Evolutionary conservation across 2,888 invertebrate species (phyloP).

Genomic region (Stramonita haemastoma): DNA sequence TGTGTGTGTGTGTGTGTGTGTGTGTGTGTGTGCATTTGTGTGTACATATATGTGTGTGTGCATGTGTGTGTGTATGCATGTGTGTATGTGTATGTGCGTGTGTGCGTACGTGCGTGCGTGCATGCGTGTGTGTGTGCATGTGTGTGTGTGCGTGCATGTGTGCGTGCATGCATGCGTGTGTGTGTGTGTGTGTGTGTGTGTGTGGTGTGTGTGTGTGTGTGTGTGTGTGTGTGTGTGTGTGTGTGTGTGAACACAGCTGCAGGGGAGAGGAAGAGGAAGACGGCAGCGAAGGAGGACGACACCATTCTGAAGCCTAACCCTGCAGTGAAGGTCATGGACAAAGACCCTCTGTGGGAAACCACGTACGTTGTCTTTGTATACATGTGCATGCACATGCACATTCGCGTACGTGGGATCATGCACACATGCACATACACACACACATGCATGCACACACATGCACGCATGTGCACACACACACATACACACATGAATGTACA

Average conservation of each 20-base stretch:
- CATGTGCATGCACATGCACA: background rate
- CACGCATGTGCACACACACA: background rate
- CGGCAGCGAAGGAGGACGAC: conserved; percentile 40
- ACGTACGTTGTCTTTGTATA: conserved; percentile 55
- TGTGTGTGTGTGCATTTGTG: conserved; percentile 4
- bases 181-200: background rate
- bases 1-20: conserved; percentile 19
- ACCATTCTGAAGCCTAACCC: conserved; percentile 59
- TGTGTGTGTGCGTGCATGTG: background rate
- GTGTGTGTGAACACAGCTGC: background rate
- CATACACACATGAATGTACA: background rate
- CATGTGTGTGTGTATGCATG: conserved; percentile 13
- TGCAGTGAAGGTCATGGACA: conserved; percentile 65
- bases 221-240: conserved; percentile 26
- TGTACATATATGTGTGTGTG: background rate
- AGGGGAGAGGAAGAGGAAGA: conserved; percentile 49
- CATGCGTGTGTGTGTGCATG: background rate
- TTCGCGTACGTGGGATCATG: background rate
- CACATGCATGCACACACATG: background rate
- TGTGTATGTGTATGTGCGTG: background rate
- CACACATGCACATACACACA: background rate
- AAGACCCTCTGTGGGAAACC: conserved; percentile 74
- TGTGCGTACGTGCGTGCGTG: background rate
- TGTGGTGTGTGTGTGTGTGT: background rate
- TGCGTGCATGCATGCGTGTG: background rate